Percentiles rank a stretch among this genome's conserved stretches.
phyloP scores from a whole-genome alignment of 35 echinoderm and acorn worm genomes.

The Diadema setosum region DNA sequence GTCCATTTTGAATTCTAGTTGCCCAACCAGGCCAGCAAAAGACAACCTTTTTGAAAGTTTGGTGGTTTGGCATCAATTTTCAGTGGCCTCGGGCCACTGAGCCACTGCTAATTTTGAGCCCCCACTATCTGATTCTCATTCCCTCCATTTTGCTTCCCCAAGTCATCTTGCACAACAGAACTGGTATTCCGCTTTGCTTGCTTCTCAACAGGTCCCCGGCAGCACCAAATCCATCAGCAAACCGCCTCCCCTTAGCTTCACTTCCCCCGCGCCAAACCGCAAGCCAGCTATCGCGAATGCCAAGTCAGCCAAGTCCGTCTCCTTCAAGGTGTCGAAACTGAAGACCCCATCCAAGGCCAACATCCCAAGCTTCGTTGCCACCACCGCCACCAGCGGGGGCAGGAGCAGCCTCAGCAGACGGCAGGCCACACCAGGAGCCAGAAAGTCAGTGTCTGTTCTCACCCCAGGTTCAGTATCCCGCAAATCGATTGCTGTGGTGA shows the following conservation, averaged over 20 bases:
- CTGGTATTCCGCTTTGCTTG: too few relatives aligned
- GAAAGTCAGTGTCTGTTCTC: slow-evolving; percentile 46
- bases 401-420: slow-evolving; percentile 4
- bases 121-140: too few relatives aligned
- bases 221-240: too few relatives aligned
- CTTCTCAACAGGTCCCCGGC: too few relatives aligned
- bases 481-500: slow-evolving; percentile 44
- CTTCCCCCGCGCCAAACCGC: slow-evolving; percentile 21
- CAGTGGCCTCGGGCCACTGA: too few relatives aligned
- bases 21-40: too few relatives aligned
- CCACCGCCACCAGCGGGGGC: too few relatives aligned
- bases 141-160: too few relatives aligned
- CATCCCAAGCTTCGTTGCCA: background rate
- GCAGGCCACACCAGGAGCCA: slow-evolving; percentile 23
- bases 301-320: slow-evolving; percentile 38
- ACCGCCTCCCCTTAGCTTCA: slow-evolving; percentile 8
- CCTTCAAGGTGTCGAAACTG: slow-evolving; percentile 72
- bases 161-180: background rate
- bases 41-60: too few relatives aligned
- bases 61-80: too few relatives aligned
- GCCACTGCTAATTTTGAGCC: too few relatives aligned
- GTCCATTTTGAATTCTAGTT: too few relatives aligned
- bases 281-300: background rate
- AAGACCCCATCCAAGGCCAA: slow-evolving; percentile 52
- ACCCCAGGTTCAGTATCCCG: background rate